phyloP scores from a whole-genome alignment of 1,140 invertebrate species.

The Eumeta japonica region DNA sequence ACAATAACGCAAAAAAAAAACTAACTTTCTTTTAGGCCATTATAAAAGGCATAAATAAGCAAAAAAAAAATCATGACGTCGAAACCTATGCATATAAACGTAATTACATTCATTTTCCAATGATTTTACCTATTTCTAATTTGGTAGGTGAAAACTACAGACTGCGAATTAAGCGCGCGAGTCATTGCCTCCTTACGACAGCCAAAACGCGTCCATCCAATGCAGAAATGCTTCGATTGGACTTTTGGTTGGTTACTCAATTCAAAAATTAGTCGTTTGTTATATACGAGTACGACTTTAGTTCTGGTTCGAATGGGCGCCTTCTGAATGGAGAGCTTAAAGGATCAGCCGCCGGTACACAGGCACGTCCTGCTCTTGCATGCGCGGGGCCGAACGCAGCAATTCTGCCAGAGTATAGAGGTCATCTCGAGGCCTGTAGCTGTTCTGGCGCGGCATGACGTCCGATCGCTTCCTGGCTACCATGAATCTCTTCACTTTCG shows the following conservation, averaged over 20 bases:
- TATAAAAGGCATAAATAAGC: too few species aligned
- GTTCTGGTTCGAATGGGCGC: conserved; percentile 28
- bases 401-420: conserved; percentile 51
- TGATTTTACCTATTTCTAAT: conserved; percentile 18
- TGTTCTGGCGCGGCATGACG: conserved; percentile 34
- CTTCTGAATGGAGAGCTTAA: conserved; percentile 30
- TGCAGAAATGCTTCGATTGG: too few species aligned
- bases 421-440: conserved; percentile 47
- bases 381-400: conserved; percentile 44
- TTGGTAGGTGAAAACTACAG: conserved; percentile 29
- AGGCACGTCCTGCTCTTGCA: conserved; percentile 48
- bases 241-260: too few species aligned
- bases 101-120: too few species aligned
- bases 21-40: too few species aligned
- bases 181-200: conserved; percentile 23
- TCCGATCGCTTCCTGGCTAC: conserved; percentile 52
- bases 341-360: conserved; percentile 53
- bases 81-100: too few species aligned
- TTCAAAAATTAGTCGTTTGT: too few species aligned
- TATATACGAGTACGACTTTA: too few species aligned
- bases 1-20: too few species aligned
- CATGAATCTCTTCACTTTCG: conserved; percentile 55
- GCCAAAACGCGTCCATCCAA: conserved; percentile 16
- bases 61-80: too few species aligned
- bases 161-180: conserved; percentile 36